A percentile compares a stretch with the other conserved stretches of the same genome.
Conservation (phyloP, 1,140 invertebrate genomes). For the Drosophila varians region DNA sequence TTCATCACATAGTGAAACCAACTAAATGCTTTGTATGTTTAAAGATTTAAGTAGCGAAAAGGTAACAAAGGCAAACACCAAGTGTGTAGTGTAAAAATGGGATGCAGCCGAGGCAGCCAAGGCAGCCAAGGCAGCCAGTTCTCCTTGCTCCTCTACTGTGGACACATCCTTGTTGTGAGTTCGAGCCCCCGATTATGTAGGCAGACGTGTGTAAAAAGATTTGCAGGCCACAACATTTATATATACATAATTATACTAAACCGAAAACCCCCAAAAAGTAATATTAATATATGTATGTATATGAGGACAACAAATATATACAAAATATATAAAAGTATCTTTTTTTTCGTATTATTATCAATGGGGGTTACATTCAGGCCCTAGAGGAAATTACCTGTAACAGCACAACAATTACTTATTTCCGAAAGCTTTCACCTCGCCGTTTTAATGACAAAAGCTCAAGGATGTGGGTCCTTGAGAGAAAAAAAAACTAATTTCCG, state of each 20-base stretch:
- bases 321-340: slow-evolving; percentile 2
- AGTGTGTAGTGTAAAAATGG: slow-evolving; percentile 45
- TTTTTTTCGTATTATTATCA: slow-evolving; percentile 12
- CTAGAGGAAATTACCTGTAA: slow-evolving; percentile 66
- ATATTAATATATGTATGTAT: slow-evolving; percentile 41
- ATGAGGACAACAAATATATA: slow-evolving; percentile 58
- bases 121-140: too few species aligned
- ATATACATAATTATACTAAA: slow-evolving; percentile 38
- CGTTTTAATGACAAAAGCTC: slow-evolving; percentile 48
- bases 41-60: slow-evolving; percentile 34
- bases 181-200: slow-evolving; percentile 31
- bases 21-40: slow-evolving; percentile 56
- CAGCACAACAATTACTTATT: slow-evolving; percentile 59
- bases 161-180: too few species aligned
- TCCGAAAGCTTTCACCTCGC: slow-evolving; percentile 46
- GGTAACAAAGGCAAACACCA: slow-evolving; percentile 34
- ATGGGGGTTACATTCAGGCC: slow-evolving; percentile 32
- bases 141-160: too few species aligned
- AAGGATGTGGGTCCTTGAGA: slow-evolving; percentile 18
- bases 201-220: slow-evolving; percentile 46
- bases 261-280: slow-evolving; percentile 20
- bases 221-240: slow-evolving; percentile 36
- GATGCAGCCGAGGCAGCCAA: neutral
- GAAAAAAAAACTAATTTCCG: slow-evolving; percentile 64
- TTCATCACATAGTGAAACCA: slow-evolving; percentile 46